Base-by-base conservation (phyloP, 2,888 invertebrate species). In the Pardosa pseudoannulata region DNA sequence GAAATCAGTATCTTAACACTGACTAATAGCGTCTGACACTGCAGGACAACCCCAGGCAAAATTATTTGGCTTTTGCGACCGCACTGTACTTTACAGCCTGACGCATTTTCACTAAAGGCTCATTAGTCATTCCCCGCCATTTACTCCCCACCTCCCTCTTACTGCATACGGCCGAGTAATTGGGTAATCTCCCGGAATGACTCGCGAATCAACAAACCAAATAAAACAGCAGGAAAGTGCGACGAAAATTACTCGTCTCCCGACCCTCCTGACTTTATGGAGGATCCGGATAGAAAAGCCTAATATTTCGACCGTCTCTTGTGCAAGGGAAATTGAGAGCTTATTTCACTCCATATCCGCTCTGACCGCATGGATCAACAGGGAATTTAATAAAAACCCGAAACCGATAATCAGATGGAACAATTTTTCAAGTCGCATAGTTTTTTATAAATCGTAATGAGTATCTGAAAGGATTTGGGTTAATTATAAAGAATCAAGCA, bases 171-270 rank as follows among this genome's bases (percentile, higher is more conserved):
- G 75, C 46, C 23, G 76, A 70, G 50, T 79, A 79, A 79, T 79
- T 41, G 79, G 79, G 79, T 82, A 76, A 82, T 76, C 82, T 82
- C 70, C 62, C 39, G 76, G 71, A 82, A 82, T 82, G 82, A 82
- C 82, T 82, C 82, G 31, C 71, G 70, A 64, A 82, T 82, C 71
- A 82, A 82, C 82, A 82, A 81, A 82, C 41, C 76, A 75, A 82
- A 76, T 76, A 71, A 70, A 76, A 82, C 76, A 32, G 68, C 70
- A 70, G 71, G 36, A 39, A 36, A 70, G n/a, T 39, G 32, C 65
- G 31, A 32, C 39, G 76, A 82, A 82, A 82, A 82, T 82, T 75
- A 82, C 76, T 73, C 81, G 50, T 70, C 82, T 32, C 23, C 27
- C 65, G 46, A 32, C 67, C 71, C 71, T 36, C 19, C n/a, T 41